A percentile compares a stretch with the other conserved stretches of the same genome.
phyloP scores from a whole-genome alignment of 2,797 vertebrate genomes.

The Microctenopoma stevenorrisi region DNA sequence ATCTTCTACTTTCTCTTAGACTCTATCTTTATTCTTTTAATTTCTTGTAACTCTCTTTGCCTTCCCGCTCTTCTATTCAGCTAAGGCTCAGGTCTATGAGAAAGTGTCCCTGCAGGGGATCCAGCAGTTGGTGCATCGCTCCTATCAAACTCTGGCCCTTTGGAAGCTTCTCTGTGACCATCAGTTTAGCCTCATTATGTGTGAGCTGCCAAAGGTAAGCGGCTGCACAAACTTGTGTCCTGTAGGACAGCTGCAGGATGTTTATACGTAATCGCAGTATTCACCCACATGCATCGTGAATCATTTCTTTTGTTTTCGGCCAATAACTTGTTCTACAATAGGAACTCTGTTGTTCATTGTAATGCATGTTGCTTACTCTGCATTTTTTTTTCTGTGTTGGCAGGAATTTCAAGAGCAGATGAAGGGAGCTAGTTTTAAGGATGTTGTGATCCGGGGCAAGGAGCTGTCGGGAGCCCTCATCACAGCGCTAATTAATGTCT shows the following conservation, averaged over 20 bases:
- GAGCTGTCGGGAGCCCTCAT: slow-evolving; percentile 94
- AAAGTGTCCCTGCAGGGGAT: slow-evolving; percentile 94
- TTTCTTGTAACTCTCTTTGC: background rate
- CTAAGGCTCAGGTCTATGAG: slow-evolving; percentile 94
- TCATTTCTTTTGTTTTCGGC: slow-evolving; percentile 11
- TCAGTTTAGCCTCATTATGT: slow-evolving; percentile 92
- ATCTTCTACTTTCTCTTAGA: background rate
- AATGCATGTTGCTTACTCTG: background rate
- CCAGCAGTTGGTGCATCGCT: slow-evolving; percentile 93
- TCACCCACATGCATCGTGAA: background rate
- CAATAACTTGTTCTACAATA: background rate
- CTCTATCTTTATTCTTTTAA: background rate
- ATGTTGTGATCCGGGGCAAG: slow-evolving; percentile 92
- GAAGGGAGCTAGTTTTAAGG: slow-evolving; percentile 93
- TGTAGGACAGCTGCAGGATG: slow-evolving; percentile 4
- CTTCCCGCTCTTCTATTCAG: slow-evolving; percentile 61
- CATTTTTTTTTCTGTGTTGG: slow-evolving; percentile 9
- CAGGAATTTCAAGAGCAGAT: slow-evolving; percentile 97
- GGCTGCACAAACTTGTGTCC: slow-evolving; percentile 5
- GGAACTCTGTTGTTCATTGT: background rate
- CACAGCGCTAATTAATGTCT: slow-evolving; percentile 95
- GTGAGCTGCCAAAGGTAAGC: slow-evolving; percentile 94
- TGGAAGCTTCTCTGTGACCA: slow-evolving; percentile 98
- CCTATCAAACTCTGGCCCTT: slow-evolving; percentile 92
- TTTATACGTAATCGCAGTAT: background rate